Base-by-base conservation (phyloP, 2,797 vertebrate genomes). In the Helarctos malayanus region DNA sequence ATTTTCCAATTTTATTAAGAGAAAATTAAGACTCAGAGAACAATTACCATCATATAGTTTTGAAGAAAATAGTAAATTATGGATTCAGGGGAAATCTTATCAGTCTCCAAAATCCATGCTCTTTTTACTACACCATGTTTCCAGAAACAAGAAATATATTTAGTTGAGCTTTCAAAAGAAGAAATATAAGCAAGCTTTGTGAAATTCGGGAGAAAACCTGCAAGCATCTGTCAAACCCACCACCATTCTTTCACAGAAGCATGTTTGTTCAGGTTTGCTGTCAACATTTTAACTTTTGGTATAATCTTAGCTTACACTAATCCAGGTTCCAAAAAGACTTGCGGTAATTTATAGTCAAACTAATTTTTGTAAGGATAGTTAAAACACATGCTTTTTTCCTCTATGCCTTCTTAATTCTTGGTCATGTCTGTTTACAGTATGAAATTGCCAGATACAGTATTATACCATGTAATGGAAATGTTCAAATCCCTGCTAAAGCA, bases 281-380 rank as follows among this genome's bases (percentile, higher is more conserved):
- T 78, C 27, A 83, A 27, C 0, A 19, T 56, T 79, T 69, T 82
- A 23, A 25, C 57, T 89, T 92, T 7, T 12, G 57, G 10, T 59
- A 8, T 4, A 54, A 47, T 54, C 14, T 95, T 35, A 32, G 8
- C 2, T 18, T 27, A 96, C 9, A 96, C 49, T 59, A 93, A n/a
- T 90, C 21, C 15, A 47, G 10, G 2, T 1, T 1, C 85, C 95
- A 89, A 68, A 83, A 41, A 95, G 18, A 92, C n/a, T 95, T 29
- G 88, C 94, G 81, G 29, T 91, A 91, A 80, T 96, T 97, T 78
- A 82, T 89, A 63, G 71, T 85, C 75, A 56, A 57, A 97, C 16
- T 7, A 93, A 96, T 90, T 95, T 19, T 23, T 87, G 7, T 23
- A 57, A 27, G 86, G 65, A 52, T 3, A 90, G 73, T 19, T 45